Percentiles rank a stretch among this genome's conserved stretches.
Evolutionary conservation across 2,797 vertebrate species (phyloP).

Genomic region (Cirrhinus molitorella): DNA sequence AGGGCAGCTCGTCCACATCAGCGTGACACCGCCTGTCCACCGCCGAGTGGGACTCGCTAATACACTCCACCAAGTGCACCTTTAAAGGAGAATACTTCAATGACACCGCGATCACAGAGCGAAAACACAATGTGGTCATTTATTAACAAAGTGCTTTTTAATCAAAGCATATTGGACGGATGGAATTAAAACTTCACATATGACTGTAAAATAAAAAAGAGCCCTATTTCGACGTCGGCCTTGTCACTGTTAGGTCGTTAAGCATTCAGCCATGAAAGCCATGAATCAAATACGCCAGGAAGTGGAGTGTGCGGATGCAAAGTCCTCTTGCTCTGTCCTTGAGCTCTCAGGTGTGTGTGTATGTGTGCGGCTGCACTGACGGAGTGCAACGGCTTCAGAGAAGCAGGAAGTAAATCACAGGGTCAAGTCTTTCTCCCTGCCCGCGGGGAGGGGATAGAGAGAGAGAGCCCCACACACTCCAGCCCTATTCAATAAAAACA

Average conservation of each 20-base stretch:
- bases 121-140: slow-evolving; percentile 36
- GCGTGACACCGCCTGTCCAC: slow-evolving; percentile 62
- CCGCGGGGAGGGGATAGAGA: slow-evolving; percentile 49
- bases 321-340: slow-evolving; percentile 54
- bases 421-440: slow-evolving; percentile 65
- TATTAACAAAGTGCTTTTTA: slow-evolving; percentile 2
- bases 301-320: slow-evolving; percentile 47
- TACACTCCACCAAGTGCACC: slow-evolving; percentile 56
- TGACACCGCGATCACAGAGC: slow-evolving; percentile 34
- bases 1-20: slow-evolving; percentile 76
- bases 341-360: slow-evolving; percentile 32
- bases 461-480: slow-evolving; percentile 10
- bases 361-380: slow-evolving; percentile 63
- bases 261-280: slow-evolving; percentile 55
- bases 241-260: slow-evolving; percentile 36
- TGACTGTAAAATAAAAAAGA: slow-evolving; percentile 39
- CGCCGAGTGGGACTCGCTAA: slow-evolving; percentile 64
- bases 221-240: slow-evolving; percentile 4
- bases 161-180: not conserved
- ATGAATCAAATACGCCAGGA: slow-evolving; percentile 52
- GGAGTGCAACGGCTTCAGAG: slow-evolving; percentile 65
- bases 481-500: slow-evolving; percentile 58
- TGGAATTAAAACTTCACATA: not conserved
- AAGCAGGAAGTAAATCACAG: slow-evolving; percentile 75
- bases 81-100: slow-evolving; percentile 43